phyloP scores from a whole-genome alignment of 2,113 vertebrate genomes.

The Neogale vison region DNA sequence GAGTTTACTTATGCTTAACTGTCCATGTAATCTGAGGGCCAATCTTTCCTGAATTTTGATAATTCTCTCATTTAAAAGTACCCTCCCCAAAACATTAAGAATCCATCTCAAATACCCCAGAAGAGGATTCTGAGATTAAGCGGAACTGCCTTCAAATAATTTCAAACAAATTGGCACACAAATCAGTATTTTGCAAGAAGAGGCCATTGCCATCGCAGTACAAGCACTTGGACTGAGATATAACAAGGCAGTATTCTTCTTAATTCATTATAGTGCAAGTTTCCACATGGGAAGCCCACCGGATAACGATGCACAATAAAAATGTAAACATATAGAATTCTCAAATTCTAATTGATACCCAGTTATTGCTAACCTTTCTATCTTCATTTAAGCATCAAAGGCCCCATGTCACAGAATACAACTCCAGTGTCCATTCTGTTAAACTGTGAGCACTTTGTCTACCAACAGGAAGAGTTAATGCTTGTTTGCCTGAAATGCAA shows the following conservation, averaged over 20 bases:
- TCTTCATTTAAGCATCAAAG: slow-evolving; percentile 68
- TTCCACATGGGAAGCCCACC: slow-evolving; percentile 80
- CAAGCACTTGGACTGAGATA: slow-evolving; percentile 82
- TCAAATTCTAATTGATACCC: slow-evolving; percentile 69
- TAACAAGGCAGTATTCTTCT: slow-evolving; percentile 83
- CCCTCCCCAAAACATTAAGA: not conserved
- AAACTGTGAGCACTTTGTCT: slow-evolving; percentile 43
- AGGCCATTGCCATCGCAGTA: slow-evolving; percentile 82
- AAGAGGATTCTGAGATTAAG: slow-evolving; percentile 83
- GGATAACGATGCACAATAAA: slow-evolving; percentile 81
- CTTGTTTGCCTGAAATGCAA: slow-evolving; percentile 59
- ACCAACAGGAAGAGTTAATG: slow-evolving; percentile 72
- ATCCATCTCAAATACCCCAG: not conserved
- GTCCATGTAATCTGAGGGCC: slow-evolving; percentile 46
- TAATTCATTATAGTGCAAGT: slow-evolving; percentile 82
- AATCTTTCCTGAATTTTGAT: not conserved
- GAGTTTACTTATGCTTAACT: slow-evolving; percentile 71
- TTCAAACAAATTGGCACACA: slow-evolving; percentile 85
- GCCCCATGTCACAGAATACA: slow-evolving; percentile 57
- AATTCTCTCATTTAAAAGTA: slow-evolving; percentile 16
- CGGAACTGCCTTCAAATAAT: slow-evolving; percentile 80
- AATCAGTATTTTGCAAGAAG: slow-evolving; percentile 83
- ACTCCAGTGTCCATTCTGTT: slow-evolving; percentile 54
- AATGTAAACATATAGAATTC: slow-evolving; percentile 84
- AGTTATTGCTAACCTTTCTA: slow-evolving; percentile 66